phyloP scores from a whole-genome alignment of 2,797 vertebrate genomes.

The Synanceia verrucosa region DNA sequence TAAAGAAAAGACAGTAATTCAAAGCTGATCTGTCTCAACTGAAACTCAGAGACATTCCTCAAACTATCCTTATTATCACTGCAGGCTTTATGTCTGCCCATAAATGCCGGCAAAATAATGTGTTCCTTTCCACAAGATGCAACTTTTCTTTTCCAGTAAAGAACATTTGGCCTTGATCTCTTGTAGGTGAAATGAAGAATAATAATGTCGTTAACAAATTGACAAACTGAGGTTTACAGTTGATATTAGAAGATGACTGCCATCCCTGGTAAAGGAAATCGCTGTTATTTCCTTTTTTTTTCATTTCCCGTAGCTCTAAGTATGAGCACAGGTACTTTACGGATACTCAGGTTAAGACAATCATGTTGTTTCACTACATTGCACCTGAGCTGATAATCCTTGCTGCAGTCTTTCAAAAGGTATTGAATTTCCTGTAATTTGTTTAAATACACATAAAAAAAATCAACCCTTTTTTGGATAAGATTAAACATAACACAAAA shows the following conservation, averaged over 20 bases:
- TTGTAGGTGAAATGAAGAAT: slow-evolving; percentile 14
- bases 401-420: neutral
- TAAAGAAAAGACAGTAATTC: slow-evolving; percentile 19
- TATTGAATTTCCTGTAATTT: neutral
- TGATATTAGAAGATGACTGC: neutral
- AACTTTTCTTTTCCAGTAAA: neutral
- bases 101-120: neutral
- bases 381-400: neutral
- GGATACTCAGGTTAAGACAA: neutral
- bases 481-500: neutral
- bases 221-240: too few species aligned
- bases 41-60: slow-evolving; percentile 18
- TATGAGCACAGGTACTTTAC: neutral
- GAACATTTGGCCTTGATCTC: slow-evolving; percentile 9
- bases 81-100: slow-evolving; percentile 16
- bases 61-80: slow-evolving; percentile 19
- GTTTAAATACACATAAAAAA: neutral
- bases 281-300: neutral
- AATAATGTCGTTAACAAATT: too few species aligned
- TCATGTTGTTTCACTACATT: neutral
- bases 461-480: neutral
- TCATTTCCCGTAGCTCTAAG: neutral
- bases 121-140: slow-evolving; percentile 1
- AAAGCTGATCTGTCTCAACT: slow-evolving; percentile 11
- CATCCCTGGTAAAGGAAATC: neutral